Conservation (phyloP, 2,888 invertebrate species). For the Galerucella nymphaeae region DNA sequence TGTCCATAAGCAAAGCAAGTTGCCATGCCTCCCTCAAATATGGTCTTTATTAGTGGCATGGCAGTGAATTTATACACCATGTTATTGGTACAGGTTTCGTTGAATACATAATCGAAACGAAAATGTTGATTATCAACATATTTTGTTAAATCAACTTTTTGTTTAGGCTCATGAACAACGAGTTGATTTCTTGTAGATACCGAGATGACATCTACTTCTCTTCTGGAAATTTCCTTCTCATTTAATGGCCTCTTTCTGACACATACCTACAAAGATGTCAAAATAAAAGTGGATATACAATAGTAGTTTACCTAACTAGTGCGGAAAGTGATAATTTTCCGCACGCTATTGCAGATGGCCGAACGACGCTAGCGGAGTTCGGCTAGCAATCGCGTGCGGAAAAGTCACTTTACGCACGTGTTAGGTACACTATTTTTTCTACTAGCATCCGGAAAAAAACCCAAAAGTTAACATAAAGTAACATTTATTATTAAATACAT, state of each 20-base stretch:
- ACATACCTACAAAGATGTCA: slow-evolving; percentile 69
- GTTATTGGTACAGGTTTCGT: slow-evolving; percentile 94
- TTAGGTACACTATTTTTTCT: too few relatives aligned
- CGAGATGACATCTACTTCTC: slow-evolving; percentile 96
- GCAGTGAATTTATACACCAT: slow-evolving; percentile 98
- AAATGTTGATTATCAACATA: slow-evolving; percentile 98
- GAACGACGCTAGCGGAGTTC: too few relatives aligned
- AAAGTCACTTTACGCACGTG: too few relatives aligned
- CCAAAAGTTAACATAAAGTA: too few relatives aligned
- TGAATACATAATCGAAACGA: slow-evolving; percentile 98
- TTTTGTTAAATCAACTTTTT: slow-evolving; percentile 98
- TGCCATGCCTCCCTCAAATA: slow-evolving; percentile 99
- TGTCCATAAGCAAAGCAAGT: slow-evolving; percentile 99
- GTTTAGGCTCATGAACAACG: slow-evolving; percentile 91
- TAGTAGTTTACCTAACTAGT: too few relatives aligned
- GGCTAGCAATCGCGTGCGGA: too few relatives aligned
- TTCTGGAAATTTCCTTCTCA: slow-evolving; percentile 83
- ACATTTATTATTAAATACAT: too few relatives aligned
- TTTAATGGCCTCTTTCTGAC: slow-evolving; percentile 97
- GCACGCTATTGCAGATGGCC: too few relatives aligned
- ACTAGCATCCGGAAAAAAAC: too few relatives aligned
- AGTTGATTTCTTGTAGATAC: slow-evolving; percentile 88
- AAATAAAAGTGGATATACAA: too few relatives aligned
- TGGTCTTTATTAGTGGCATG: slow-evolving; percentile 96
- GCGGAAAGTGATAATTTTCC: too few relatives aligned